Base-by-base conservation (phyloP, 2,888 invertebrate genomes). In the Carcina quercana region DNA sequence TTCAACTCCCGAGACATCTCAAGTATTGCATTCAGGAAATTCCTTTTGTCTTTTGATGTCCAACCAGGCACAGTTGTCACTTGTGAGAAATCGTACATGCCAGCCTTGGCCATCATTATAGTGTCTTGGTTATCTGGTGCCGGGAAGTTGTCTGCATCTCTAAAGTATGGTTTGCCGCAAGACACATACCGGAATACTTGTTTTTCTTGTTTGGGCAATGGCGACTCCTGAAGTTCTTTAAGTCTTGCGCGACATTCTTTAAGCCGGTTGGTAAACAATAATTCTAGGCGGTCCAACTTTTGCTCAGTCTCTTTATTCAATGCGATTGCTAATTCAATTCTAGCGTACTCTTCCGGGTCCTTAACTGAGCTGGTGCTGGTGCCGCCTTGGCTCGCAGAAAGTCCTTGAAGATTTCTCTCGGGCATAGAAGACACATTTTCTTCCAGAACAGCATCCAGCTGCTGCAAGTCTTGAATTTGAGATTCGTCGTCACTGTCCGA, bases 91-190 rank as follows among this genome's bases (percentile, higher is more conserved):
- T 88, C 84, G 33, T 63, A 65, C 50, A 79, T 71, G 13, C 66
- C 62, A 7, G 54, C 57, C 39, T 65, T 63, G 3, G 43, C 53
- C 70, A 78, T 74, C 3, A 66, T 27, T 3, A 66, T 42, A 4
- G 87, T 86, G 47, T 92, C 91, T 3, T 75, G 67, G 60, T 92
- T 92, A 13, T 88, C 86, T 3, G 83, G 80, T 1, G 82, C 64
- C 0, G 79, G 63, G 43, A 85, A 87, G 13, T 82, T 78, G 12
- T 71, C 49, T 13, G 57, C 68, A 46, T 90, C 89, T 51, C 90
- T 91, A 44, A 93, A 93, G 53, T 89, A 93, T 1, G 91, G 87
- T 47, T 86, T 78, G 15, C 89, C 84, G 54, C 87, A 79, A 29
- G 53, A 56, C 1, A 67, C 54, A 21, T 72, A 70, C 14, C 62